Evolutionary conservation across 2,888 invertebrate species (phyloP), one percentile per base, ranked within the genome.

Genomic region (Lagria hirta): DNA sequence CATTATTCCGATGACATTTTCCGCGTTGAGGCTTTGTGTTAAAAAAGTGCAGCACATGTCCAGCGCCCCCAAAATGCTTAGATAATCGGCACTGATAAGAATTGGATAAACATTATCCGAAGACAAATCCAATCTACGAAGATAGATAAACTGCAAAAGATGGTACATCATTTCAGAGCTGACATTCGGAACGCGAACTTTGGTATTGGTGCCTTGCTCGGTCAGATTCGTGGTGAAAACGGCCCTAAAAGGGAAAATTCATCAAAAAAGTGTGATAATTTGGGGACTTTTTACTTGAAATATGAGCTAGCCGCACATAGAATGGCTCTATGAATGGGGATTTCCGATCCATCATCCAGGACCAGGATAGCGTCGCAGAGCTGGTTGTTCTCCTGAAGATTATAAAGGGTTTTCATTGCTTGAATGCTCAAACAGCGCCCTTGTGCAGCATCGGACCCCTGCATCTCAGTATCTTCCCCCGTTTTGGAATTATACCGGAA

Each of bases 251-350:
- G 16, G 4, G 11, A 33, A 8, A 11, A n/a, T n/a, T n/a, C n/a
- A n/a, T n/a, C n/a, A n/a, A n/a, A 2, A 22, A 16, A n/a, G 26
- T 10, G 13, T 23, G 3, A 7, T 38, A 11, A 11, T 10, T 14
- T 35, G 23, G 3, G 17, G 10, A 1, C 7, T 15, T 26, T 11
- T 11, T 22, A 75, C 89, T 86, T 81, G 74, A 95, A 95, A 74
- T 93, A 95, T 22, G 87, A 83, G 66, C 94, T 94, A 74, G 91
- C 90, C 41, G 92, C 86, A 48, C 88, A 88, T 60, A 92, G 78
- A 56, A 92, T 86, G 43, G 88, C 84, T 51, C 91, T 81, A 72
- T 95, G 94, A 36, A 94, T 88, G 21, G 86, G 86, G 65, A 91
- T 90, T 49, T 79, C 76, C 35, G 83, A 81, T 46, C 88, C 88